Evolutionary conservation across 2,888 invertebrate genomes (phyloP).

Genomic region (Eupithecia dodoneata): DNA sequence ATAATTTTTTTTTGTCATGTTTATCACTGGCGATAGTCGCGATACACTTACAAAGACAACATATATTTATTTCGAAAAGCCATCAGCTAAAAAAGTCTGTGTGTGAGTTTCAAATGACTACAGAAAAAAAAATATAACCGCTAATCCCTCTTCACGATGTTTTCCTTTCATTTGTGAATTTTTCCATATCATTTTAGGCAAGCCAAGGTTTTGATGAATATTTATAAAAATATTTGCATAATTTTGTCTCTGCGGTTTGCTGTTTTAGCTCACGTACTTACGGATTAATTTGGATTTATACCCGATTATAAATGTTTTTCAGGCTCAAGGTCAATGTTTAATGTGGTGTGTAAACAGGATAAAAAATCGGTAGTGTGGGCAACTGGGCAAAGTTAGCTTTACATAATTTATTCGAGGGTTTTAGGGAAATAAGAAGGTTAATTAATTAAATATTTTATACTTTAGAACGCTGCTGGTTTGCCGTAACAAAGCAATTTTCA

Average conservation of each 20-base stretch:
- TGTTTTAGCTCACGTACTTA: conserved; percentile 23
- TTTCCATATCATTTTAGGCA: conserved; percentile 9
- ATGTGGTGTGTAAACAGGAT: neutral
- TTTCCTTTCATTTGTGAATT: conserved; percentile 1
- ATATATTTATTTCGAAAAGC: neutral
- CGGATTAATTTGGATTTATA: conserved; percentile 23
- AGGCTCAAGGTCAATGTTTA: neutral
- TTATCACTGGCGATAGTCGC: neutral
- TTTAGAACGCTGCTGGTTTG: neutral
- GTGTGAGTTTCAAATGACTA: neutral
- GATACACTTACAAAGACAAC: neutral
- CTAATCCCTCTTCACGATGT: neutral
- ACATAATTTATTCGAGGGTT: neutral
- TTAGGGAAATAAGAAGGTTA: neutral
- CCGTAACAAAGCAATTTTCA: neutral
- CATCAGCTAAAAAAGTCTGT: neutral
- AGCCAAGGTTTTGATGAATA: conserved; percentile 57
- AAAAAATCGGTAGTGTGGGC: neutral
- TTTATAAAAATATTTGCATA: conserved; percentile 48
- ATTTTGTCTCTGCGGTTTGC: conserved; percentile 28
- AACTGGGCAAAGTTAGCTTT: neutral
- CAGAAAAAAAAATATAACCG: neutral
- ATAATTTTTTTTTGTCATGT: too few relatives aligned
- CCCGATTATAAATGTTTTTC: neutral
- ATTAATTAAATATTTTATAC: neutral